Evolutionary conservation across 1,140 invertebrate species (phyloP), one percentile per base, ranked within the genome.

Genomic region (Lethrus apterus): DNA sequence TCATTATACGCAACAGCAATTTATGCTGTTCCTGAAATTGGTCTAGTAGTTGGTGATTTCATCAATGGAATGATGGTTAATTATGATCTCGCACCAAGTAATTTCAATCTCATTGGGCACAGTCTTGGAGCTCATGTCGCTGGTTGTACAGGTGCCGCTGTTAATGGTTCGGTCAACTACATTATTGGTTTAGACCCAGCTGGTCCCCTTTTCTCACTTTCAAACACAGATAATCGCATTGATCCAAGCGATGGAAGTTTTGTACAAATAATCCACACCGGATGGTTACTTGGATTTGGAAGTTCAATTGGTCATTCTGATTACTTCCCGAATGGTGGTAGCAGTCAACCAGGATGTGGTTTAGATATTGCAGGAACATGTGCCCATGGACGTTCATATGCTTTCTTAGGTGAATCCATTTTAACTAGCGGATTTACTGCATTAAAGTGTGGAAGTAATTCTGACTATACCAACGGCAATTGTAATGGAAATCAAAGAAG

Each of bases 201-300:
- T 0, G 48, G 68, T n/a, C 76, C 76, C 0, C 46, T 71, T 0
- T 79, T 76, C 52, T 62, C 65, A 0, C 31, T 66, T 10, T 60
- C 64, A 31, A 69, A 69, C 36, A 68, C 66, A 11, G 63, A 66
- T 23, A 68, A 73, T 11, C 70, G 83, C 3, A 60, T 89, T 1
- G 80, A 83, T 54, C 65, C 66, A 24, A 70, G 67, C 30, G 81
- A 84, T 57, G 82, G 72, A 0, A 42, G 63, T 7, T 80, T 80
- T 42, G 81, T 86, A 0, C 79, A 84, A 63, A 74, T 80, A 0
- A 80, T 87, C 41, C 84, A 87, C 51, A 84, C 84, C 0, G 72
- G 65, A 1, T 72, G 70, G 5, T 31, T 70, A 9, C 60, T 73
- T 9, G 77, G 76, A 0, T 65, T 70, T 49, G 46, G 40, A 2